These are phyloP conservation scores for Anadara kagoshimensis DNA, from an alignment of 1,140 invertebrate genomes.

Conservation along the genomic window DNA sequence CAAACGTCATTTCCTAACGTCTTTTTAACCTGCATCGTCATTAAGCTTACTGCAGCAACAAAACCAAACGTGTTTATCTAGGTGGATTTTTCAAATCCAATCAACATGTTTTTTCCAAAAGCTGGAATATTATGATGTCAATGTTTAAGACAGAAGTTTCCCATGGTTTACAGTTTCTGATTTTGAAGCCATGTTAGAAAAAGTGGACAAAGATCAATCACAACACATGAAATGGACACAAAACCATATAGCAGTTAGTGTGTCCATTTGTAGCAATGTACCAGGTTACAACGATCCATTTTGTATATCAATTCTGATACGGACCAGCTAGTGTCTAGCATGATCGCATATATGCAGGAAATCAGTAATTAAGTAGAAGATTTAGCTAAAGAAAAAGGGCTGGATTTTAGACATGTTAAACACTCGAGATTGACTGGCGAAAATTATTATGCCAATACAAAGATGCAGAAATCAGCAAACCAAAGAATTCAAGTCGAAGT, in stretches of 20 bases:
- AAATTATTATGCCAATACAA: background rate
- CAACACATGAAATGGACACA: slow-evolving; percentile 10
- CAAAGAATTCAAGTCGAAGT: background rate
- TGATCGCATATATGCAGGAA: slow-evolving; percentile 23
- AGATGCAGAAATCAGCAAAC: background rate
- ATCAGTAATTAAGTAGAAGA: background rate
- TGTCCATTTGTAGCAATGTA: slow-evolving; percentile 20
- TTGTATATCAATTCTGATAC: slow-evolving; percentile 17
- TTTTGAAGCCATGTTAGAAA: slow-evolving; percentile 18
- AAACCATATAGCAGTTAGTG: slow-evolving; percentile 3
- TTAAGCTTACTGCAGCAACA: slow-evolving; percentile 3
- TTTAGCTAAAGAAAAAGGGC: slow-evolving; percentile 1
- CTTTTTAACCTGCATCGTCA: background rate
- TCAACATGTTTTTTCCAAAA: slow-evolving; percentile 11
- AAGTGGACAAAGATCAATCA: background rate
- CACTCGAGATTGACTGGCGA: background rate
- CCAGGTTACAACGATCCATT: slow-evolving; percentile 1
- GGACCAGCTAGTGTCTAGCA: background rate
- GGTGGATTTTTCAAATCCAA: slow-evolving; percentile 13
- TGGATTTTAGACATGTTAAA: background rate
- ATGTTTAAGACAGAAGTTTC: background rate
- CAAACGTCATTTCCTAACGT: background rate
- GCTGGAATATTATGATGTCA: slow-evolving; percentile 20
- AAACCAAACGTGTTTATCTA: slow-evolving; percentile 11
- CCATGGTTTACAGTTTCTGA: slow-evolving; percentile 31